Percentiles rank a stretch among this genome's conserved stretches.
phyloP scores from a whole-genome alignment of 2,113 vertebrate genomes.

The Sardina pilchardus region DNA sequence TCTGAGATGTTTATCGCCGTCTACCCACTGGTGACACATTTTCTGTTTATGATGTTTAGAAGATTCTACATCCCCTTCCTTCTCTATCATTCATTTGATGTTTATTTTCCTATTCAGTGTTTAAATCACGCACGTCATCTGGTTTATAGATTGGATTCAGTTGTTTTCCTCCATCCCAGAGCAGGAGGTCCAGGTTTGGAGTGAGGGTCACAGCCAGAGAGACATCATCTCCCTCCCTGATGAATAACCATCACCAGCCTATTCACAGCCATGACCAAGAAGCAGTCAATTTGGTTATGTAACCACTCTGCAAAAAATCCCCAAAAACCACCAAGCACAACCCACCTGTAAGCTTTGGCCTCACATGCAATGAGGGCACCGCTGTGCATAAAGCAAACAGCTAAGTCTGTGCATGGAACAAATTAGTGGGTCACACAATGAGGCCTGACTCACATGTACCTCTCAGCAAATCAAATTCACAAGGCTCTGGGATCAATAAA shows the following conservation, averaged over 20 bases:
- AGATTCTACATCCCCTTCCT: not conserved
- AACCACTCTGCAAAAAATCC: not conserved
- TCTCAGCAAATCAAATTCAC: conserved; percentile 38
- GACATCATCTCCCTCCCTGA: not conserved
- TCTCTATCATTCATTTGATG: not conserved
- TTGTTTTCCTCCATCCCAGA: conserved; percentile 27
- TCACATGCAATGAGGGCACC: not conserved
- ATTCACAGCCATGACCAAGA: not conserved
- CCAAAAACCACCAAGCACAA: not conserved
- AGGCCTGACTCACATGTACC: conserved; percentile 45
- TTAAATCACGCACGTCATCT: not conserved
- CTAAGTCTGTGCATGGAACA: conserved; percentile 41
- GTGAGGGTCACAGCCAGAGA: conserved; percentile 27
- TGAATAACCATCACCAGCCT: not conserved
- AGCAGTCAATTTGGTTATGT: not conserved
- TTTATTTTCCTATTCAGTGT: not conserved
- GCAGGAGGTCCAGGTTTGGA: conserved; percentile 24
- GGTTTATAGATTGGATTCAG: conserved; percentile 27
- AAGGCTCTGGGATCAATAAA: conserved; percentile 45
- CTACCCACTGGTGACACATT: not conserved
- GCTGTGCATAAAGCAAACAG: conserved; percentile 12
- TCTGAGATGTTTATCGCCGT: not conserved
- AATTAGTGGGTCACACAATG: conserved; percentile 40
- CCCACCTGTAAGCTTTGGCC: conserved; percentile 23
- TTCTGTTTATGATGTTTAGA: not conserved